Conservation (phyloP, 2,113 vertebrate genomes). For the Arenaria interpres region DNA sequence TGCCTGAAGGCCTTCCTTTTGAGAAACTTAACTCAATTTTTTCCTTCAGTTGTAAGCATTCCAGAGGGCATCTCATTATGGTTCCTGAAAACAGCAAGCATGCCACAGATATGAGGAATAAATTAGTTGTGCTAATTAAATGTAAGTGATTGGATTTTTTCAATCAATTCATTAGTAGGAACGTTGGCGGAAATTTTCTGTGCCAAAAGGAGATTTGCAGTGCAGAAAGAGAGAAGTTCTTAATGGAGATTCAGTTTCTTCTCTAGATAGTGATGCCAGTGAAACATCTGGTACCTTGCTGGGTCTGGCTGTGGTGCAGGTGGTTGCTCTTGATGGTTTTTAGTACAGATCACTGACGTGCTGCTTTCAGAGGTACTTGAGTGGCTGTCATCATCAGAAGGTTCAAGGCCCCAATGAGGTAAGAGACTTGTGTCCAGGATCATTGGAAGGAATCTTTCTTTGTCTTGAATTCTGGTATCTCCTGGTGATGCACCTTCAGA, state of each 20-base stretch:
- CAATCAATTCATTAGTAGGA: neutral
- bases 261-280: neutral
- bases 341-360: neutral
- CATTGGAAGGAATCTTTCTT: neutral
- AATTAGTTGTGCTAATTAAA: conserved; percentile 9
- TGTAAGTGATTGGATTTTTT: neutral
- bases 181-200: neutral
- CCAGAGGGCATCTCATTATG: neutral
- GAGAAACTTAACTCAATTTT: neutral
- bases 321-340: neutral
- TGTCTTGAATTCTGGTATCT: neutral
- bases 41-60: neutral
- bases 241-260: neutral
- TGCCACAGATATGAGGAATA: neutral
- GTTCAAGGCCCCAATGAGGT: neutral
- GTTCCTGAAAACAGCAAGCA: neutral
- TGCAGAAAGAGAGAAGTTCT: neutral
- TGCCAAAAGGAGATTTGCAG: neutral
- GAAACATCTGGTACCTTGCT: neutral
- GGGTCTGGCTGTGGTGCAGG: neutral
- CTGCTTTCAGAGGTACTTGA: neutral
- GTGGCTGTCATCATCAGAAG: too few relatives aligned
- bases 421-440: neutral
- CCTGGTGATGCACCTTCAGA: neutral
- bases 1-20: neutral